Percentiles rank a stretch among this genome's conserved stretches.
Evolutionary conservation across 2,797 vertebrate species (phyloP).

Genomic region (Nasua narica): DNA sequence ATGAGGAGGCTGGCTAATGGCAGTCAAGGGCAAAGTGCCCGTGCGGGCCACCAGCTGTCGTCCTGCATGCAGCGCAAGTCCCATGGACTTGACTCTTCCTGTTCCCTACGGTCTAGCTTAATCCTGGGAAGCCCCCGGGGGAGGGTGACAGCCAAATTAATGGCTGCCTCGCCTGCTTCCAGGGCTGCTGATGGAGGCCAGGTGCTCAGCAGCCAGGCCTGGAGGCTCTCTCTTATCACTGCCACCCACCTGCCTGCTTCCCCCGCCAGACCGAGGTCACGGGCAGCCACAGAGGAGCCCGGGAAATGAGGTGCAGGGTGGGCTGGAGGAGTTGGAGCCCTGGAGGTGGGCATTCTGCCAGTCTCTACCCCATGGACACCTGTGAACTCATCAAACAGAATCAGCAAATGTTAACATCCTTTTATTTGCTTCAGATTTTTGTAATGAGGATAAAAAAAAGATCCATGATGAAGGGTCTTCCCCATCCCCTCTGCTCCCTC

Average conservation of each 20-base stretch:
- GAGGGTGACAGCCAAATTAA: not conserved
- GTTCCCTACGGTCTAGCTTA: not conserved
- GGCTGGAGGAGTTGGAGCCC: not conserved
- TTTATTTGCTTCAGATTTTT: slow-evolving; percentile 13
- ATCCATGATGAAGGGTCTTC: not conserved
- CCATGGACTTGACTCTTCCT: not conserved
- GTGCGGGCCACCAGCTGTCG: not conserved
- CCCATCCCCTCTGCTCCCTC: not conserved
- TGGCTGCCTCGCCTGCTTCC: not conserved
- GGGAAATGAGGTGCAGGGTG: not conserved
- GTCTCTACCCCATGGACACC: not conserved
- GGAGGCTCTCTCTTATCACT: not conserved
- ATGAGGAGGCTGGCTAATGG: not conserved
- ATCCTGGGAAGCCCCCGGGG: not conserved
- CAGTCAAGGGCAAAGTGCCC: not conserved
- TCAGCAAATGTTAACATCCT: not conserved
- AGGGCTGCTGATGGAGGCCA: not conserved
- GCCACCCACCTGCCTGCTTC: not conserved
- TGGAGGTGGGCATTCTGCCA: not conserved
- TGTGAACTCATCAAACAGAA: not conserved
- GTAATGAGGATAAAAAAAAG: not conserved
- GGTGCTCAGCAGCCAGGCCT: not conserved
- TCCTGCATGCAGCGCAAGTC: not conserved
- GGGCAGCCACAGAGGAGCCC: not conserved
- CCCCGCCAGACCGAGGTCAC: not conserved